Conservation (phyloP, 2,888 invertebrate genomes). For the Pyrochroa serraticornis region DNA sequence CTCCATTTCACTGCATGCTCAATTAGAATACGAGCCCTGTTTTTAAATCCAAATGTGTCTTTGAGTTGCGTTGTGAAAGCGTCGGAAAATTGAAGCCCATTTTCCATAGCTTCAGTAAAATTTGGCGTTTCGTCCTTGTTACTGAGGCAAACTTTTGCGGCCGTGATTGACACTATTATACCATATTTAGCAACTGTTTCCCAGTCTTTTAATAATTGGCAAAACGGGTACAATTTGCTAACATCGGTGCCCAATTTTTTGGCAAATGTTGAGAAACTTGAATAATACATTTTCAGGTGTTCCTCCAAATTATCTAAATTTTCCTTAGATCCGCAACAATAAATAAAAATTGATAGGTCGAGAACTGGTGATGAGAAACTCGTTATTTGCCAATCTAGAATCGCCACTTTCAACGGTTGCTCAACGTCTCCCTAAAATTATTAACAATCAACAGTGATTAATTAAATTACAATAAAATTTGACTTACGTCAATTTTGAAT, state of each 20-base stretch:
- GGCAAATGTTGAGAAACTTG: constrained; percentile 2
- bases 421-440: too few species aligned
- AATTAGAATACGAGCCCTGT: too few species aligned
- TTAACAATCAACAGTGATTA: background rate
- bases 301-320: constrained; percentile 7
- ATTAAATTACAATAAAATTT: background rate
- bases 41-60: too few species aligned
- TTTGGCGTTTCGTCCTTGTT: constrained; percentile 3
- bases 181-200: background rate
- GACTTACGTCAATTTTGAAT: constrained; percentile 19
- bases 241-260: constrained; percentile 3
- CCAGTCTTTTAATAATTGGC: constrained; percentile 2
- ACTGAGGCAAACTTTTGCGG: background rate
- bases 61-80: too few species aligned
- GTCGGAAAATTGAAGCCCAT: too few species aligned
- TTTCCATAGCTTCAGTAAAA: background rate
- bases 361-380: background rate
- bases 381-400: constrained; percentile 15
- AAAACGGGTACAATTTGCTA: background rate
- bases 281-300: constrained; percentile 5
- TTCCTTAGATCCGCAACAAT: background rate
- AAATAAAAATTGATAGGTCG: constrained; percentile 9
- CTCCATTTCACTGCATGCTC: too few species aligned
- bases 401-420: constrained; percentile 10
- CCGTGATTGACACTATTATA: background rate